phyloP scores from a whole-genome alignment of 2,888 invertebrate species.

The Pheosia gnoma region DNA sequence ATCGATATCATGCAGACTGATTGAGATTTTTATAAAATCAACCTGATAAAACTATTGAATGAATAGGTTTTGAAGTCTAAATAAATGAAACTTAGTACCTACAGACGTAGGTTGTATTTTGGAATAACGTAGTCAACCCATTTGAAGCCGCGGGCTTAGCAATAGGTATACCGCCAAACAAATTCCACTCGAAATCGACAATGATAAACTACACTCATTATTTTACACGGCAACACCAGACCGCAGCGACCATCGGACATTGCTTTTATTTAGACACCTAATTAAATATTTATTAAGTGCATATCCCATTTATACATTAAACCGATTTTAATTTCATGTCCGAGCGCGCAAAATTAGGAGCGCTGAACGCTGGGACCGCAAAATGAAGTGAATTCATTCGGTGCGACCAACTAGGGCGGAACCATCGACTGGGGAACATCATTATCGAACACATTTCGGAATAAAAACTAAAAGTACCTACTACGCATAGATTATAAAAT shows the following conservation, averaged over 20 bases:
- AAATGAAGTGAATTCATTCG: constrained; percentile 77
- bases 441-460: constrained; percentile 72
- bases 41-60: no score
- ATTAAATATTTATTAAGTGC: constrained; percentile 83
- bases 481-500: no score
- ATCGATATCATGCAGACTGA: no score
- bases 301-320: constrained; percentile 82
- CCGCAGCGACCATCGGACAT: constrained; percentile 61
- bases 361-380: constrained; percentile 73
- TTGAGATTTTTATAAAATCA: no score
- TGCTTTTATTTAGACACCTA: constrained; percentile 82
- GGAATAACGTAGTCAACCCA: no score
- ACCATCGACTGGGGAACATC: constrained; percentile 65
- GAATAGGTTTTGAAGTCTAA: no score
- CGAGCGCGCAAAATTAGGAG: constrained; percentile 81
- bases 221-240: constrained; percentile 62
- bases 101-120: no score
- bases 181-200: constrained; percentile 8
- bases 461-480: constrained; percentile 38
- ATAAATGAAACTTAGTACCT: no score
- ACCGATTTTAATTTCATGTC: constrained; percentile 82
- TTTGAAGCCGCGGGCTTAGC: no score
- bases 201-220: constrained; percentile 40
- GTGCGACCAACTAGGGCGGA: constrained; percentile 41
- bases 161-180: not conserved